Base-by-base conservation (phyloP, 2,797 vertebrate genomes). In the Streptopelia turtur region DNA sequence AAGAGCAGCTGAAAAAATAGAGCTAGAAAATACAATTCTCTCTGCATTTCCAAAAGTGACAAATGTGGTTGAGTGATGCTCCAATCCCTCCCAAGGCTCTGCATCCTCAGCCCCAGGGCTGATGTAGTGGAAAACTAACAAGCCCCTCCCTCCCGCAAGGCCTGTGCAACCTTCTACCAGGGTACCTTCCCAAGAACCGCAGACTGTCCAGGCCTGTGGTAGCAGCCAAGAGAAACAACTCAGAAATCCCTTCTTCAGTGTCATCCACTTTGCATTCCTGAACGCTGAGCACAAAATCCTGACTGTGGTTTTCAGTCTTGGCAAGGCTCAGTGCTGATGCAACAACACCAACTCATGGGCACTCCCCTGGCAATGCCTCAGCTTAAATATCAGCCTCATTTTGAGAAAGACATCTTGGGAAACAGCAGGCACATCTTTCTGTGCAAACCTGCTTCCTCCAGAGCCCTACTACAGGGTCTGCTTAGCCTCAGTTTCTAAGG, bases 221-320 rank as follows among this genome's bases (percentile, higher is more conserved):
- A 65, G 57, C 81, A 94, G 94, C 93, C 93, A 97, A 95, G 63
- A 92, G 86, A 94, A 96, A 91, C 88, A 95, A 65, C 78, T 93
- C 75, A 24, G 39, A 93, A 94, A 90, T 96, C 85, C 88, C 71
- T 96, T 90, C 83, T 83, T 97, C 86, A 41, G 77, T 82, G 43
- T 90, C 93, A 97, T 93, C 95, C 95, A 76, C 90, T 96, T 95
- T 52, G 55, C 97, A 97, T 98, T 98, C 97, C 97, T 97, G 95
- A 97, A 92, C 0, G 14, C 91, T 95, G 96, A 98, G 95, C 90
- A 75, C 35, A 77, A 53, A 87, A 92, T 91, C 95, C 95, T 59
- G 69, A 90, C 93, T 78, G 87, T 55, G 66, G 89, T 89, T 96
- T 94, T 91, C 90, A 95, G 93, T 60, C 91, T 84, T 96, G 83